phyloP scores from a whole-genome alignment of 2,113 vertebrate genomes.

The Megaceryle maxima region DNA sequence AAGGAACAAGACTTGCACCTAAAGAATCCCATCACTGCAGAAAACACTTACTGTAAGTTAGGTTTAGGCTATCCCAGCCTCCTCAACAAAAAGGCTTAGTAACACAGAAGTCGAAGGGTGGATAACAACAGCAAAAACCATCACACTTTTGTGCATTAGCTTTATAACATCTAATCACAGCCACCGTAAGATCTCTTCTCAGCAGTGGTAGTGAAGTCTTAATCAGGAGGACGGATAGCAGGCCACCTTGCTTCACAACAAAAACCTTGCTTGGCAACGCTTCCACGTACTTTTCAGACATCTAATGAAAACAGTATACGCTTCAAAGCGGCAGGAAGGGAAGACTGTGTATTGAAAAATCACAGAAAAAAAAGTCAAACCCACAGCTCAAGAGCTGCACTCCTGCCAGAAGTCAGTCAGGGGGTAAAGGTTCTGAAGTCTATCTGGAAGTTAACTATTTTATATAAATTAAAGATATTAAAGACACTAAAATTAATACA shows the following conservation, averaged over 20 bases:
- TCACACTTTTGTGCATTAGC: neutral
- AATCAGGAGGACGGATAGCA: neutral
- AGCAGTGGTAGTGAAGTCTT: neutral
- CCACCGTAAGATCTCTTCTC: neutral
- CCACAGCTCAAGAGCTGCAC: neutral
- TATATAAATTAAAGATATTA: neutral
- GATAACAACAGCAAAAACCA: neutral
- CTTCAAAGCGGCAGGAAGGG: neutral
- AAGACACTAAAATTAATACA: neutral
- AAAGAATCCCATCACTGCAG: neutral
- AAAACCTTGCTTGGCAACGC: neutral
- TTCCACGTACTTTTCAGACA: neutral
- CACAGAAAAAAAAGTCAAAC: neutral
- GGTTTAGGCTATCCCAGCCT: neutral
- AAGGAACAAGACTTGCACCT: neutral
- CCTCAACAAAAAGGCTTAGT: neutral
- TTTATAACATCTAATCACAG: neutral
- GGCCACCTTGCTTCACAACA: neutral
- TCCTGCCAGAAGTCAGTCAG: neutral
- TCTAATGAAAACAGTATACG: neutral
- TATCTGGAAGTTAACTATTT: neutral
- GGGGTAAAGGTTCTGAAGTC: neutral
- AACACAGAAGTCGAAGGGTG: neutral
- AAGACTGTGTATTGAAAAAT: neutral
- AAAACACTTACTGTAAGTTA: neutral